Evolutionary conservation across 2,888 invertebrate species (phyloP).

Genomic region (Alitta virens): DNA sequence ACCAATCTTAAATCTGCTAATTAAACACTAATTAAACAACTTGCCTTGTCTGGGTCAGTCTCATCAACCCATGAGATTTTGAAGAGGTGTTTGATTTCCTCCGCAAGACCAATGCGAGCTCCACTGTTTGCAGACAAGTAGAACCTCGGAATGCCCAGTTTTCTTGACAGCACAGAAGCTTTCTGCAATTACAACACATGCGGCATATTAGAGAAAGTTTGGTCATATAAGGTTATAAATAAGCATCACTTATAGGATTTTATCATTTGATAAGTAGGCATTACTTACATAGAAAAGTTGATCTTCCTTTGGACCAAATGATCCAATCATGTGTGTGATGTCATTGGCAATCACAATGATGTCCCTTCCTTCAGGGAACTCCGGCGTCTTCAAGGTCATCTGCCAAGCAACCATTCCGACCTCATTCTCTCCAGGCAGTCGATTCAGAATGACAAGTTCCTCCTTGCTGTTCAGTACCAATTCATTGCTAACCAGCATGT

Average conservation of each 20-base stretch:
- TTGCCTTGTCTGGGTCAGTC: constrained; percentile 78
- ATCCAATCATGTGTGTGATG: constrained; percentile 88
- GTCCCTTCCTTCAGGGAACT: constrained; percentile 86
- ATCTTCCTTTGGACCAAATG: constrained; percentile 94
- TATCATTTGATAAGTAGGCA: neutral
- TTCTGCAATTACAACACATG: constrained; percentile 35
- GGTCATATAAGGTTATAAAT: too few species aligned
- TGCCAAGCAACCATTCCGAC: constrained; percentile 99
- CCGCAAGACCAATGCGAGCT: constrained; percentile 94
- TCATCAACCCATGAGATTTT: constrained; percentile 89
- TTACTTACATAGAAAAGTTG: constrained; percentile 68
- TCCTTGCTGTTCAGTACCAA: constrained; percentile 76
- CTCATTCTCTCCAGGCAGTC: constrained; percentile 92
- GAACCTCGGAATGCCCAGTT: constrained; percentile 82
- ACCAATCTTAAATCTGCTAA: too few species aligned
- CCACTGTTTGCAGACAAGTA: constrained; percentile 97
- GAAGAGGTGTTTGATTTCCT: constrained; percentile 90
- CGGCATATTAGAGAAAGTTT: too few species aligned
- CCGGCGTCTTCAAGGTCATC: constrained; percentile 85
- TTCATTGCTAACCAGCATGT: constrained; percentile 77
- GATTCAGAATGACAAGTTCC: constrained; percentile 72
- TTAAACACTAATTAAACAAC: too few species aligned
- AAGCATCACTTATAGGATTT: too few species aligned
- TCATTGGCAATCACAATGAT: constrained; percentile 98
- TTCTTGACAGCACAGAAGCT: constrained; percentile 83